phyloP scores from a whole-genome alignment of 2,888 invertebrate species.

The Dolomedes plantarius region DNA sequence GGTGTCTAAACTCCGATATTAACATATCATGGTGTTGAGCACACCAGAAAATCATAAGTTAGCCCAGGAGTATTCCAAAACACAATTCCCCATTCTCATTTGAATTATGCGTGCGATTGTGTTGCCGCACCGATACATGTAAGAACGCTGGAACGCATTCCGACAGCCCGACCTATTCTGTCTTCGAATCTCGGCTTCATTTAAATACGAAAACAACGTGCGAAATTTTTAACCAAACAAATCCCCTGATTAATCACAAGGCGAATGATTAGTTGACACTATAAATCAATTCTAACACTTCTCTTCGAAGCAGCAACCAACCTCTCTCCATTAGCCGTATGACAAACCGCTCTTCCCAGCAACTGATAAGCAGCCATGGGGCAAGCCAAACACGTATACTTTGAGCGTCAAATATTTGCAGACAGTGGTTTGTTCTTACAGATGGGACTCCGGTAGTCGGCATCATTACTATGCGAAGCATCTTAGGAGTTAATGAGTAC shows the following conservation, averaged over 20 bases:
- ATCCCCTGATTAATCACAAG: background rate
- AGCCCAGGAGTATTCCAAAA: too few species aligned
- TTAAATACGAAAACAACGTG: too few species aligned
- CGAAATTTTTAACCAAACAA: background rate
- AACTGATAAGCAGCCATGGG: too few species aligned
- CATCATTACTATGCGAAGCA: constrained; percentile 44
- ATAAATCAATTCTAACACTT: constrained; percentile 1
- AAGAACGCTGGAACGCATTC: too few species aligned
- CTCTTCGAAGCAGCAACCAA: background rate
- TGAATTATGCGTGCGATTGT: too few species aligned
- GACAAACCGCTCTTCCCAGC: background rate
- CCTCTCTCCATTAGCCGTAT: background rate
- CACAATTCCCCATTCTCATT: too few species aligned
- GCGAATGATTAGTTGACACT: background rate
- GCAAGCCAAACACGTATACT: constrained; percentile 18
- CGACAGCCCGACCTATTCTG: too few species aligned
- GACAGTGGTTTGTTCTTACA: constrained; percentile 14
- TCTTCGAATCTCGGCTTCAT: too few species aligned
- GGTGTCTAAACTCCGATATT: too few species aligned
- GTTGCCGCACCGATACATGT: too few species aligned
- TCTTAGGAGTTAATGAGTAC: constrained; percentile 32
- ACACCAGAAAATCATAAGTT: too few species aligned
- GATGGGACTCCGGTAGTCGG: constrained; percentile 29
- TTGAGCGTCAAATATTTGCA: constrained; percentile 46
- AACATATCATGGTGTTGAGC: too few species aligned